Evolutionary conservation across 2,797 vertebrate species (phyloP), one percentile per base, ranked within the genome.

Genomic region (Austrolebias charrua): DNA sequence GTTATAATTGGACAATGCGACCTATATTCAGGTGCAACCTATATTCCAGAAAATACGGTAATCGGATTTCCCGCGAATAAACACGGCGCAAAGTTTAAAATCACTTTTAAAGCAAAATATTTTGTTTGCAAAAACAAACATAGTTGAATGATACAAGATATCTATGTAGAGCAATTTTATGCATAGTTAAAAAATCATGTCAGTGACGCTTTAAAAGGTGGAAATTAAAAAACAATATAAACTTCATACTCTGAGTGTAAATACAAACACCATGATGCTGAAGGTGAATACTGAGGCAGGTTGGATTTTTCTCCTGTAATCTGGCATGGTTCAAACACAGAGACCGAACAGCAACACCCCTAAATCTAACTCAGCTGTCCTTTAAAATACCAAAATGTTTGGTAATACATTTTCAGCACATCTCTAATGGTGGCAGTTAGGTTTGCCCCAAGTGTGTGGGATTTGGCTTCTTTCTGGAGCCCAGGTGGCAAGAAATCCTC

Each of bases 371-470:
- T 92, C 82, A 88, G 91, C 90, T 91, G 90, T 85, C 58, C 88
- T 87, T 89, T 91, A 86, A 92, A 92, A 92, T 91, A 88, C 92
- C 89, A 89, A 89, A 91, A 91, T 84, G 90, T 92, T 89, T 88
- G 80, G 88, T 89, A 88, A 90, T 93, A 92, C 80, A 93, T 92
- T 90, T 87, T 75, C 90, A 88, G 75, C 85, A 83, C 79, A 79
- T 59, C 73, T 85, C 84, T 90, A 90, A 90, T 88, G 85, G 88
- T 79, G 90, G 89, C 91, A 93, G 92, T 89, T 93, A 88, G 71
- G 58, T 52, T 75, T 63, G 76, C 58, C 60, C 83, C 90, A 91
- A 91, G 88, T 91, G 92, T 90, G 88, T 86, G 52, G 58, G 73
- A 35, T 66, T 40, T 70, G 79, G 69, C 81, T 77, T 82, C 86